Conservation (phyloP, 2,888 invertebrate genomes). For the Petrolisthes cinctipes region DNA sequence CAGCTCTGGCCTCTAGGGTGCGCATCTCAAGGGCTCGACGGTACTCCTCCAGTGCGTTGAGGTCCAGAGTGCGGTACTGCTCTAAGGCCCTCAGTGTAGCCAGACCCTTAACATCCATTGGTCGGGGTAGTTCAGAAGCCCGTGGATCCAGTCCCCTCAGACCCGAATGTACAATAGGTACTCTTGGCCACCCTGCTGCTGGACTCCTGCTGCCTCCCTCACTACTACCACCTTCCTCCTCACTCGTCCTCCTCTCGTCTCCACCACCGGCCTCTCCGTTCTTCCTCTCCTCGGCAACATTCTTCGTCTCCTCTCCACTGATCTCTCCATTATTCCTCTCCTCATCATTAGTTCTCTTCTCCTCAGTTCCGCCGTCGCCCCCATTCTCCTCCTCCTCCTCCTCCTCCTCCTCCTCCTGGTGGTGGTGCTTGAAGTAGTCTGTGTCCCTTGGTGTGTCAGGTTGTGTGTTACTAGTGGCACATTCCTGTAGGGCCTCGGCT, state of each 20-base stretch:
- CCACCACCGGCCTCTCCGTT: not conserved
- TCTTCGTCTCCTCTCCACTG: not conserved
- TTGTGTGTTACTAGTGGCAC: not conserved
- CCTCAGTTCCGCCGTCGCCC: not conserved
- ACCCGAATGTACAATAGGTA: not conserved
- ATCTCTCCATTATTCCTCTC: not conserved
- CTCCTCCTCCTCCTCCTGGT: not conserved
- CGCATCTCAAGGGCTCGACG: conserved; percentile 53
- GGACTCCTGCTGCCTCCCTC: conserved; percentile 1
- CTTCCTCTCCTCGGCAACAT: not conserved
- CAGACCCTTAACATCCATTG: conserved; percentile 46
- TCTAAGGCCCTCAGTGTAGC: conserved; percentile 52
- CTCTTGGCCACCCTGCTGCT: not conserved
- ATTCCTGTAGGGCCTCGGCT: conserved; percentile 8
- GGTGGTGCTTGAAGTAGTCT: not conserved
- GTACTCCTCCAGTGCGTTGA: conserved; percentile 62
- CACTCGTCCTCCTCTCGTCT: not conserved
- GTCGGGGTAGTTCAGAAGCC: conserved; percentile 16
- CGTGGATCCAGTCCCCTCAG: conserved; percentile 13
- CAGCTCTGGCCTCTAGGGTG: conserved; percentile 46
- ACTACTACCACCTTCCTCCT: conserved; percentile 1
- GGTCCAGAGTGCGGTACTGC: conserved; percentile 55
- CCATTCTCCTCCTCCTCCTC: conserved; percentile 18
- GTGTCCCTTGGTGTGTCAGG: not conserved
- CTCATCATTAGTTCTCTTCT: not conserved